These are phyloP conservation scores for Trachelus tabidus DNA, from an alignment of 2,888 invertebrate genomes.

Conservation along the genomic window DNA sequence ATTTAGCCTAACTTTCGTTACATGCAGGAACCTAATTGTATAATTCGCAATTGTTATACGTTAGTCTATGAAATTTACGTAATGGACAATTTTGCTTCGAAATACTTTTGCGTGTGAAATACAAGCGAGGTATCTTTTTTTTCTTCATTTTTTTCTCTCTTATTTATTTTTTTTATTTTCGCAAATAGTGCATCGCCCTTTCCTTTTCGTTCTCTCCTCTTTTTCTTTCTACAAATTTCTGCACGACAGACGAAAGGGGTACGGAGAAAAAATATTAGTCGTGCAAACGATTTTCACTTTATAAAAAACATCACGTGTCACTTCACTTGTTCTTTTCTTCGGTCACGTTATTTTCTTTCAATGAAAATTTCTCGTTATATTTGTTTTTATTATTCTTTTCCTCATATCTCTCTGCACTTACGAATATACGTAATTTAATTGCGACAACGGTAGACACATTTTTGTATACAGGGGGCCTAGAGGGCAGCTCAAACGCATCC, in stretches of 20 bases:
- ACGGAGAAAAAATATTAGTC: background rate
- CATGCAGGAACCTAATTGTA: background rate
- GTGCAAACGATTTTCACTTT: background rate
- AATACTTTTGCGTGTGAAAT: constrained; percentile 35
- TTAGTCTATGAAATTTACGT: background rate
- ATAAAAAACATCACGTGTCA: background rate
- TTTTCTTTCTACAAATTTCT: background rate
- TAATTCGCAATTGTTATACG: background rate
- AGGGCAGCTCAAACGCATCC: background rate
- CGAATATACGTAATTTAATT: background rate
- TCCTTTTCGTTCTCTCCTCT: background rate
- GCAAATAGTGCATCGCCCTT: background rate
- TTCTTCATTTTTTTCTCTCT: constrained; percentile 30
- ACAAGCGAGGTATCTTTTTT: constrained; percentile 30
- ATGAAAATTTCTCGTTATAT: background rate
- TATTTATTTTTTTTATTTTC: constrained; percentile 21
- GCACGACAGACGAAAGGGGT: background rate
- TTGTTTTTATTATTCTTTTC: background rate
- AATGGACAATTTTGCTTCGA: background rate
- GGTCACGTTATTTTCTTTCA: background rate
- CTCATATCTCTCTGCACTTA: background rate
- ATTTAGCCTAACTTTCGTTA: background rate
- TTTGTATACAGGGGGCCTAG: background rate
- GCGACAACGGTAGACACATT: background rate
- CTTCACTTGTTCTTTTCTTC: background rate